A percentile compares a stretch with the other conserved stretches of the same genome.
Conservation (phyloP, 1,140 invertebrate species). For the Orius laevigatus region DNA sequence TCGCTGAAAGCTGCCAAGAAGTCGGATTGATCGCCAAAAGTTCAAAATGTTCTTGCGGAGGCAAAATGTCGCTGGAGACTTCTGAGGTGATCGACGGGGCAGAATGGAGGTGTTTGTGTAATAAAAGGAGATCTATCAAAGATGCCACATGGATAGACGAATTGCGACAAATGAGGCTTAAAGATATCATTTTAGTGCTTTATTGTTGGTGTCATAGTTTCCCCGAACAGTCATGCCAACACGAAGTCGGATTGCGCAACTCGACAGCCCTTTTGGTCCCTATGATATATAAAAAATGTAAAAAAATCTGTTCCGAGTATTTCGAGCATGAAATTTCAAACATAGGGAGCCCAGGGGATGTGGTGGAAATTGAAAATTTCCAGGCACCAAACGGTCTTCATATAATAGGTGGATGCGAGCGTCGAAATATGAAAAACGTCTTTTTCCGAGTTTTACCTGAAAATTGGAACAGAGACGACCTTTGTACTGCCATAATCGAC, state of each 20-base stretch:
- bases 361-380: constrained; percentile 5
- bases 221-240: constrained; percentile 8
- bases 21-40: background rate
- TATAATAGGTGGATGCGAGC: constrained; percentile 10
- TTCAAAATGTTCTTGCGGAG: no score
- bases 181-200: constrained; percentile 4
- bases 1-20: constrained; percentile 12
- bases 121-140: background rate
- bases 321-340: constrained; percentile 11
- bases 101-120: constrained; percentile 4
- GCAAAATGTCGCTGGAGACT: no score
- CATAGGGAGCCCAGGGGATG: constrained; percentile 1
- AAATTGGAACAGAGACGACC: constrained; percentile 13
- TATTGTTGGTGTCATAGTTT: constrained; percentile 13
- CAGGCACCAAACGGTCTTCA: constrained; percentile 6
- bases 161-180: background rate
- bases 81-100: background rate
- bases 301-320: constrained; percentile 1
- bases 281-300: constrained; percentile 11
- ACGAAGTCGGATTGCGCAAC: constrained; percentile 6
- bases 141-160: constrained; percentile 5
- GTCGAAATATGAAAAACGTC: constrained; percentile 11
- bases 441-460: constrained; percentile 11
- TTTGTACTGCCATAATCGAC: constrained; percentile 9
- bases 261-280: background rate